These are phyloP conservation scores for Nomada ferruginata DNA, from an alignment of 2,888 invertebrate genomes.

Conservation along the genomic window DNA sequence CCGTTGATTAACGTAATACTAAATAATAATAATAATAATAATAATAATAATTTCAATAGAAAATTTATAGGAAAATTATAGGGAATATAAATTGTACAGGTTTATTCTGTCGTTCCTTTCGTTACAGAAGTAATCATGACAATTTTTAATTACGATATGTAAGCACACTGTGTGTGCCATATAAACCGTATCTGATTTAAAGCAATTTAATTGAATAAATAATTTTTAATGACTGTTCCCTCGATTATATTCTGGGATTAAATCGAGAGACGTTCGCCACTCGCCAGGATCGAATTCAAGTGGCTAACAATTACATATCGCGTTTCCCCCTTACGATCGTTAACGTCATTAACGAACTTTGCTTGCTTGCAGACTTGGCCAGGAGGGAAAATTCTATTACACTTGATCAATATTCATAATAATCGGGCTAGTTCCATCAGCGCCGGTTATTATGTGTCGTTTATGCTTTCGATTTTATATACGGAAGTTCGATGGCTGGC, in stretches of 20 bases:
- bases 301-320: background rate
- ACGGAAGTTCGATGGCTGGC: background rate
- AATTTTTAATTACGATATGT: no score
- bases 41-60: no score
- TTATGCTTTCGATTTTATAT: background rate
- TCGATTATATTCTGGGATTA: background rate
- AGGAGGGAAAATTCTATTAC: conserved; percentile 15
- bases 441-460: background rate
- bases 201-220: no score
- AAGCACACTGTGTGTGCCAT: no score
- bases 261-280: background rate
- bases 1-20: no score
- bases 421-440: background rate
- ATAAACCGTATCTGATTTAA: no score
- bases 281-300: background rate
- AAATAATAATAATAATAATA: no score
- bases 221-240: no score
- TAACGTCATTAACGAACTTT: conserved; percentile 20
- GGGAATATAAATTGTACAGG: no score
- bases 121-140: no score
- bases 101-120: no score
- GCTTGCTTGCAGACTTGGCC: background rate
- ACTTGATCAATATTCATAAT: conserved; percentile 7
- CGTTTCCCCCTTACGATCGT: background rate
- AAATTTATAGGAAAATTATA: no score